These are phyloP conservation scores for Smithornis capensis DNA, from an alignment of 2,113 vertebrate genomes.

Conservation along the genomic window DNA sequence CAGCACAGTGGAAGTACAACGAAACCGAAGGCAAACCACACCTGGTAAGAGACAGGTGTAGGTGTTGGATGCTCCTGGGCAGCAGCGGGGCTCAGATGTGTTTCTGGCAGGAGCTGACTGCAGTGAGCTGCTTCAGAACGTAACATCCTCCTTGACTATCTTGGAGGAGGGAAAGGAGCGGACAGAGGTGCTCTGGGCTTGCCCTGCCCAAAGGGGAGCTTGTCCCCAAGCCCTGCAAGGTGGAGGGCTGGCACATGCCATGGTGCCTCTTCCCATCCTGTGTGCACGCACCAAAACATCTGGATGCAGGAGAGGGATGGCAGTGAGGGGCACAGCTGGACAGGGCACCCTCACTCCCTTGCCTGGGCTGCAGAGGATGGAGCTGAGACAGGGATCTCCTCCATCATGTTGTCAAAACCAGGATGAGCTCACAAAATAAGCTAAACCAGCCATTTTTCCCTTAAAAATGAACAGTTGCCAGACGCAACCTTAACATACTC, in stretches of 20 bases:
- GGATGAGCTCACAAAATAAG: neutral
- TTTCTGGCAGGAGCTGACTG: neutral
- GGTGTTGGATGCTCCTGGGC: neutral
- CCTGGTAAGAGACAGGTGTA: accelerated
- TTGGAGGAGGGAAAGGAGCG: neutral
- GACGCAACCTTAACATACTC: neutral
- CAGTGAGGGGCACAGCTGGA: neutral
- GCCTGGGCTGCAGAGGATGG: neutral
- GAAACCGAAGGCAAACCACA: neutral
- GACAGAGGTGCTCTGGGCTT: neutral
- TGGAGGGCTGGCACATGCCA: accelerated
- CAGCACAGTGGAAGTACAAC: neutral
- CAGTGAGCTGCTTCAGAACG: neutral
- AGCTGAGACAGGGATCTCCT: neutral
- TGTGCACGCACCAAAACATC: neutral
- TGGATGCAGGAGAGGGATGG: neutral
- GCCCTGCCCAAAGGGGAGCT: neutral
- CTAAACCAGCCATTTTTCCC: neutral
- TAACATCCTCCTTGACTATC: neutral
- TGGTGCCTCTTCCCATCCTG: neutral
- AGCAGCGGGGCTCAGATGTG: accelerated
- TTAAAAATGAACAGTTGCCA: neutral
- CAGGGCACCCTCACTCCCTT: neutral
- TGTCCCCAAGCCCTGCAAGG: neutral
- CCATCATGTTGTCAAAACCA: accelerated